Evolutionary conservation across 2,888 invertebrate species (phyloP), one percentile per base, ranked within the genome.

Genomic region (Cephus sareptanus): DNA sequence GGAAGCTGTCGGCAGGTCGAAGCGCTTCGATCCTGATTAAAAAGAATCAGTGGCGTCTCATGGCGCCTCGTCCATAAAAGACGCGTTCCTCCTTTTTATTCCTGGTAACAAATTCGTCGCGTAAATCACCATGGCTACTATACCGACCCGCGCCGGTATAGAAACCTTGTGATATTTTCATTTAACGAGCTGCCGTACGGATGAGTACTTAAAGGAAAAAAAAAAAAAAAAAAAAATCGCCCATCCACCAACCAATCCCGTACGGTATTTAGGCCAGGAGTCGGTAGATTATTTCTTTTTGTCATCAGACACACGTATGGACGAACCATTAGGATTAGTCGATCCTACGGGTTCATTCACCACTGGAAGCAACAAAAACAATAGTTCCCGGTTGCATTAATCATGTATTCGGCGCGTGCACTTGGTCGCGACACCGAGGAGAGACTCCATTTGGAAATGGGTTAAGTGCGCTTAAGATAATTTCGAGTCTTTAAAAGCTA

Each of bases 361-460:
- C 85, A 84, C 76, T 81, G 79, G 81, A 87, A 23, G 85, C 83
- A 79, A 82, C 85, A 77, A 81, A 83, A 86, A 89, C 88, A 88
- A 89, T 87, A 85, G 86, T 83, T 77, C 82, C 75, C 79, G 78
- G 76, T 71, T 56, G 80, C 79, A 83, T 81, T 83, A 82, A 77
- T 79, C 77, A 71, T 71, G 71, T 33, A 71, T 79, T 75, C 34
- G 73, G 75, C 80, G 75, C 79, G 77, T 83, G 85, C 85, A 34
- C 74, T 71, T 71, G 71, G 71, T 31, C 71, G 71, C 56, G 56
- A 56, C 23, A 56, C 56, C 56, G 23, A 23, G 34, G 84, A 88
- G 89, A 87, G 89, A 88, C 87, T 87, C 86, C 85, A 85, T 87
- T 84, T 84, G 78, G 82, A 87, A 87, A 86, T 87, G 84, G 86